These are phyloP conservation scores for Phthorimaea operculella DNA, from an alignment of 1,140 invertebrate genomes.

Conservation along the genomic window DNA sequence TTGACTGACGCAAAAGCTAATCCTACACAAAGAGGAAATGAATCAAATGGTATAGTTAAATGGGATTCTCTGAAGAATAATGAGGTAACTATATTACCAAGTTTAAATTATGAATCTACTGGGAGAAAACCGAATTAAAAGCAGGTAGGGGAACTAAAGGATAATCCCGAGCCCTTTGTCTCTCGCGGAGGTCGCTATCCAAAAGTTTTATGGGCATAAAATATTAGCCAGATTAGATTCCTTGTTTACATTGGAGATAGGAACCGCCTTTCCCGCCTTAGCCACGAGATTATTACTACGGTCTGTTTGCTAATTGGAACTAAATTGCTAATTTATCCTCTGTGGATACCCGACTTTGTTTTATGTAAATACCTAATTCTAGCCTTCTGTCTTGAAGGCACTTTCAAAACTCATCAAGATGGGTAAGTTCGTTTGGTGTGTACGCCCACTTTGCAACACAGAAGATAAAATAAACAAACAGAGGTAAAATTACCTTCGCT, in stretches of 20 bases:
- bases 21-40: too few species aligned
- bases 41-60: too few species aligned
- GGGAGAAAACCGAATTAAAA: conserved; percentile 24
- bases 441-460: too few species aligned
- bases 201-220: conserved; percentile 23
- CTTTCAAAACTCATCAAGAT: too few species aligned
- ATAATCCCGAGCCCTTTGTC: conserved; percentile 26
- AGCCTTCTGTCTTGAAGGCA: too few species aligned
- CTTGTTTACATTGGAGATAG: conserved; percentile 15
- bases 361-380: too few species aligned
- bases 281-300: not conserved
- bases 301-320: not conserved
- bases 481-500: not conserved
- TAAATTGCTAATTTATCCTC: not conserved
- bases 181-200: conserved; percentile 16
- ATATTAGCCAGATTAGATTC: conserved; percentile 19
- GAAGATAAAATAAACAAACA: too few species aligned
- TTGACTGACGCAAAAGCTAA: not conserved
- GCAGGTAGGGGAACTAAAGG: conserved; percentile 19
- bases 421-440: too few species aligned
- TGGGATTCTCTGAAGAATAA: conserved; percentile 7
- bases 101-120: conserved; percentile 29
- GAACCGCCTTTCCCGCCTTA: not conserved
- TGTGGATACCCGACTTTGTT: too few species aligned
- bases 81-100: conserved; percentile 17